phyloP scores from a whole-genome alignment of 2,113 vertebrate genomes.

The Lota lota region DNA sequence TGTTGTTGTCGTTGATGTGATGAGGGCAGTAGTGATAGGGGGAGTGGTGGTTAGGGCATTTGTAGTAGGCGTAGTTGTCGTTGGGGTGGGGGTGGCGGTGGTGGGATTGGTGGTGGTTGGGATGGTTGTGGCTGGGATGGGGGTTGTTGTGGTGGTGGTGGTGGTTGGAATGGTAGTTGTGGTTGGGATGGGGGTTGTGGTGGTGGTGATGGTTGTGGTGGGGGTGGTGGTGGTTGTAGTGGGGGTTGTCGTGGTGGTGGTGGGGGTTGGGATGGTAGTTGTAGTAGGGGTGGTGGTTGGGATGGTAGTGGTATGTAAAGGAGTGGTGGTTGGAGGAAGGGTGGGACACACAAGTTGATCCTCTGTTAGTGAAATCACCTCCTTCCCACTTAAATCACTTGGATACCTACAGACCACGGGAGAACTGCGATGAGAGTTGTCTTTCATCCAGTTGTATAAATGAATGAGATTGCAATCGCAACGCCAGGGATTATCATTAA shows the following conservation, averaged over 20 bases:
- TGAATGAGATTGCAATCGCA: conserved; percentile 80
- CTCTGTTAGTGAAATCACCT: conserved; percentile 42
- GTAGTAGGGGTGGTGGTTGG: not conserved
- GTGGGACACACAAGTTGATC: conserved; percentile 68
- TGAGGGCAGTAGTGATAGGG: conserved; percentile 1
- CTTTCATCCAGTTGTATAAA: conserved; percentile 64
- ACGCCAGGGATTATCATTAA: conserved; percentile 76
- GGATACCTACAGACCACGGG: conserved; percentile 65
- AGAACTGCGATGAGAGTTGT: conserved; percentile 13
- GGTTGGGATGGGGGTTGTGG: too few species aligned
- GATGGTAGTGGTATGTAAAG: not conserved
- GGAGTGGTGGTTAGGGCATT: not conserved
- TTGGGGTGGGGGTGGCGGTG: not conserved
- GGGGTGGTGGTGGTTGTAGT: too few species aligned
- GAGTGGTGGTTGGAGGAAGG: not conserved
- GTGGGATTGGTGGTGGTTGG: conserved; percentile 10
- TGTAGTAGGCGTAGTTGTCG: conserved; percentile 7
- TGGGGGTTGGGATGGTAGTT: too few species aligned
- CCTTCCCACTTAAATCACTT: conserved; percentile 46
- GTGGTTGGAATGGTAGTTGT: too few species aligned
- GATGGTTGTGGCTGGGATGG: too few species aligned
- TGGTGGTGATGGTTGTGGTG: too few species aligned
- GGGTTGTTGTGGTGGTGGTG: too few species aligned
- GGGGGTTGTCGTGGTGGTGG: too few species aligned
- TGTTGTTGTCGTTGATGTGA: not conserved